These are phyloP conservation scores for Germaria angustata DNA, from an alignment of 2,888 invertebrate species.

Conservation along the genomic window DNA sequence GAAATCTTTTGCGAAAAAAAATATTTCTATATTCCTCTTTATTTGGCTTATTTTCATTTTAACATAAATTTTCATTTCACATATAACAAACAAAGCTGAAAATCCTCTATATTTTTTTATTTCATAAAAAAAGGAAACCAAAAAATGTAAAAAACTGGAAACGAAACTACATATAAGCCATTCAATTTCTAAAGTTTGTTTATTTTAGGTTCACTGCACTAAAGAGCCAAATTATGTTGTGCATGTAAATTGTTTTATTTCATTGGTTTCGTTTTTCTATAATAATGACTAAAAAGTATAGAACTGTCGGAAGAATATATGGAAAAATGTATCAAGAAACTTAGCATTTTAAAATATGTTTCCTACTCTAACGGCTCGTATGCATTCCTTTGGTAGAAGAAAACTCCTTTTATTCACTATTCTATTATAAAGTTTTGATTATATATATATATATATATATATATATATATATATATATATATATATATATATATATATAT, in stretches of 20 bases:
- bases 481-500: slow-evolving; percentile 56
- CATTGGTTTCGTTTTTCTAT: slow-evolving; percentile 18
- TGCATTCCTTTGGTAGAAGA: slow-evolving; percentile 11
- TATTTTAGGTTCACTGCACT: slow-evolving; percentile 64
- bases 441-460: slow-evolving; percentile 56
- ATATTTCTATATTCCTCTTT: slow-evolving; percentile 1
- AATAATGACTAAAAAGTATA: background rate
- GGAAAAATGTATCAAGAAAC: slow-evolving; percentile 41
- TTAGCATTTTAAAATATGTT: slow-evolving; percentile 41
- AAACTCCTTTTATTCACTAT: slow-evolving; percentile 47
- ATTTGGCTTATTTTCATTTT: slow-evolving; percentile 36
- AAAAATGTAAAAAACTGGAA: background rate
- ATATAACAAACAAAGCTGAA: slow-evolving; percentile 33
- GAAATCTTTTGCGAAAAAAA: slow-evolving; percentile 51
- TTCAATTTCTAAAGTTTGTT: slow-evolving; percentile 58
- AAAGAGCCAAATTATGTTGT: slow-evolving; percentile 64
- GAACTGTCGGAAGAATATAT: slow-evolving; percentile 48
- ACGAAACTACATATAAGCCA: slow-evolving; percentile 36
- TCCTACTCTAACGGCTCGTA: slow-evolving; percentile 3
- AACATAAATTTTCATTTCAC: slow-evolving; percentile 55
- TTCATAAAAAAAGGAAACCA: slow-evolving; percentile 6
- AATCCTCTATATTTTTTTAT: background rate
- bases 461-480: slow-evolving; percentile 60
- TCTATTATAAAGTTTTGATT: slow-evolving; percentile 62
- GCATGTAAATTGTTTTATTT: slow-evolving; percentile 65